These are phyloP conservation scores for Microctenopoma steveboyesi DNA, from an alignment of 2,797 vertebrate genomes.

Conservation along the genomic window DNA sequence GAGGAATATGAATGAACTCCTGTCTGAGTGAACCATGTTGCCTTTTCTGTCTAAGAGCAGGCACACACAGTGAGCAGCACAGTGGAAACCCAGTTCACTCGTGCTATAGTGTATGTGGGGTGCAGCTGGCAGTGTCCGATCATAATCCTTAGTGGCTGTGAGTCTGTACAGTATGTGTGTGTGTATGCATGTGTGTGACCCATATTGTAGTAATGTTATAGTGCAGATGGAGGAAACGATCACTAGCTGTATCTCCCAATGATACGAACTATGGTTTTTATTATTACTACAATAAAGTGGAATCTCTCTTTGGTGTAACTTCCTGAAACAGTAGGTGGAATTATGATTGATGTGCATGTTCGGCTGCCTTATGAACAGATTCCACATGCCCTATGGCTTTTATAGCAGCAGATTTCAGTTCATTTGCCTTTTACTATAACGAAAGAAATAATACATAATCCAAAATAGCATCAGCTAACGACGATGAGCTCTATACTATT, in stretches of 20 bases:
- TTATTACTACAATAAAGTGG: too few species aligned
- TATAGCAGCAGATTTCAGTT: neutral
- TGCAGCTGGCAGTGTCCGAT: constrained; percentile 52
- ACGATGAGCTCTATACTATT: neutral
- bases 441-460: neutral
- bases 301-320: too few species aligned
- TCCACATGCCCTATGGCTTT: constrained; percentile 12
- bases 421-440: too few species aligned
- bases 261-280: constrained; percentile 55
- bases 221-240: constrained; percentile 57
- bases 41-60: neutral
- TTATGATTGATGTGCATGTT: too few species aligned
- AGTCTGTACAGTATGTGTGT: constrained; percentile 21
- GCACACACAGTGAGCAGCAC: too few species aligned
- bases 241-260: constrained; percentile 70
- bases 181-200: constrained; percentile 26
- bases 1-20: constrained; percentile 17
- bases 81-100: too few species aligned
- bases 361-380: neutral
- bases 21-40: neutral
- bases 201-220: constrained; percentile 16
- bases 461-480: too few species aligned
- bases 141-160: constrained; percentile 1
- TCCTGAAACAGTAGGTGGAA: too few species aligned
- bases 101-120: constrained; percentile 10